phyloP scores from a whole-genome alignment of 2,797 vertebrate genomes.

The Odontamblyopus rebecca region DNA sequence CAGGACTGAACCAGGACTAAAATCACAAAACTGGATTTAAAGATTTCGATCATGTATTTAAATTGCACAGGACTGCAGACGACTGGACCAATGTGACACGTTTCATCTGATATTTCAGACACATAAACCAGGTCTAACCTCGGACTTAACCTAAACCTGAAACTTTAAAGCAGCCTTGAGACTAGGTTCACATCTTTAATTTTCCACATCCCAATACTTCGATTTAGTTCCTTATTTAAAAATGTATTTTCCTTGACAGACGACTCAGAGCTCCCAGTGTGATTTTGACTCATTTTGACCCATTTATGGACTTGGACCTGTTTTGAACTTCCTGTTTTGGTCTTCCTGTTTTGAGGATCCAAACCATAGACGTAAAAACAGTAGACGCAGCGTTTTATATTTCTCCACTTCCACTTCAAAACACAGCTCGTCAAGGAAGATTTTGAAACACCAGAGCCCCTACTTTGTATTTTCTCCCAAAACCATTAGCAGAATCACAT shows the following conservation, averaged over 20 bases:
- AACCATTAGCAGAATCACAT: too few species aligned
- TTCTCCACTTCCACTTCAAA: too few species aligned
- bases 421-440: too few species aligned
- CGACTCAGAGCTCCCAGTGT: neutral
- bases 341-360: neutral
- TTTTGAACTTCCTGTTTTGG: slow-evolving; percentile 4
- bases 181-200: neutral
- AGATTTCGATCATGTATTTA: neutral
- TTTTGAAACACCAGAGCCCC: too few species aligned
- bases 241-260: neutral
- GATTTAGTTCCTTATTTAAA: neutral
- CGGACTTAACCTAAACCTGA: too few species aligned
- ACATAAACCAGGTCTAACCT: neutral
- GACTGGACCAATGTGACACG: neutral
- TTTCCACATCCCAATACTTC: neutral
- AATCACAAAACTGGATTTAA: neutral
- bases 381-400: too few species aligned
- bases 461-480: too few species aligned
- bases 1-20: neutral
- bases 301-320: neutral
- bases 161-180: neutral
- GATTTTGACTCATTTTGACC: neutral
- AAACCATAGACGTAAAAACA: neutral
- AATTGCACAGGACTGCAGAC: neutral
- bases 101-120: neutral